Evolutionary conservation across 2,113 vertebrate genomes (phyloP).

Genomic region (Hemichromis elongatus): DNA sequence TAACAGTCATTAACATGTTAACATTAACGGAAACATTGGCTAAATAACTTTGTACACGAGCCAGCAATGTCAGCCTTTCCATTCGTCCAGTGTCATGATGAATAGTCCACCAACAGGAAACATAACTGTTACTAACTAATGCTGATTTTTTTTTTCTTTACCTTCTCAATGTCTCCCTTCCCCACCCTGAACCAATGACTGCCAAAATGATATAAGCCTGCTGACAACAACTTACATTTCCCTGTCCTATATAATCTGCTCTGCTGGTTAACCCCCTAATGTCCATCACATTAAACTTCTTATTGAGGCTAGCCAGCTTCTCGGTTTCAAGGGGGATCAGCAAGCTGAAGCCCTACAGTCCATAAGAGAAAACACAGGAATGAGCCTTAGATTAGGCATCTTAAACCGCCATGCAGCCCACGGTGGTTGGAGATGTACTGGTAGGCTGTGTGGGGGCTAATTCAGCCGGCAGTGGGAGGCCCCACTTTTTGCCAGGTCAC

Average conservation of each 20-base stretch:
- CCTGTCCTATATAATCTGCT: neutral
- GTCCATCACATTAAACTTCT: conserved; percentile 18
- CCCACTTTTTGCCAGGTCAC: conserved; percentile 25
- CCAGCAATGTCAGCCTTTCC: neutral
- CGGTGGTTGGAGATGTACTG: neutral
- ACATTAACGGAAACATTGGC: neutral
- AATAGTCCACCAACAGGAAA: neutral
- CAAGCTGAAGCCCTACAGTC: neutral
- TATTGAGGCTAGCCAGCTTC: conserved; percentile 1
- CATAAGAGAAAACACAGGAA: neutral
- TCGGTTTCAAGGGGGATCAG: conserved; percentile 32
- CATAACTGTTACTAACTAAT: neutral
- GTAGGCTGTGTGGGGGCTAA: neutral
- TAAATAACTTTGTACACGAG: neutral
- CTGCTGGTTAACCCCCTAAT: neutral
- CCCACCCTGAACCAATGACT: neutral
- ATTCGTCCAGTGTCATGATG: neutral
- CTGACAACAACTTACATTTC: neutral
- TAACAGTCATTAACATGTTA: neutral
- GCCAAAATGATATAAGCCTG: neutral
- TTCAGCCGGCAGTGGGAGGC: neutral
- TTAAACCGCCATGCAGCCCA: neutral
- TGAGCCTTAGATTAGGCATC: conserved; percentile 4
- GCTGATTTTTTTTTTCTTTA: neutral
- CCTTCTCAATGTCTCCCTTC: neutral